Evolutionary conservation across 2,113 vertebrate species (phyloP).

Genomic region (Elgaria multicarinata): DNA sequence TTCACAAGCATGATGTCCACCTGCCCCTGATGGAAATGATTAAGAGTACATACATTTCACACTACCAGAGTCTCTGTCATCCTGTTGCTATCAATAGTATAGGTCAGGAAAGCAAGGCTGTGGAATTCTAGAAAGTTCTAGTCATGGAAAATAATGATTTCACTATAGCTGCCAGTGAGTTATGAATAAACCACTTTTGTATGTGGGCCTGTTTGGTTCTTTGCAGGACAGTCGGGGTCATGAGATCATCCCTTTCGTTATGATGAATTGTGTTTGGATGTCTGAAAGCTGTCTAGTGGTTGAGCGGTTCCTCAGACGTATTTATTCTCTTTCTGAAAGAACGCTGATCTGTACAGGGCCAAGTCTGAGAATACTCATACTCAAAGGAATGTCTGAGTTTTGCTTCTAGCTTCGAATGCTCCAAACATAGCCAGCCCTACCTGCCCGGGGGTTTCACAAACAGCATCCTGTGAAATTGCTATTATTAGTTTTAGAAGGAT

Average conservation of each 20-base stretch:
- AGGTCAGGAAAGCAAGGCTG: neutral
- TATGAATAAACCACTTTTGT: neutral
- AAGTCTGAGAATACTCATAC: conserved; percentile 25
- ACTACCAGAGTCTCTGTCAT: neutral
- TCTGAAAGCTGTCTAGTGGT: neutral
- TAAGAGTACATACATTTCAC: neutral
- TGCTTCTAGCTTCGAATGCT: neutral
- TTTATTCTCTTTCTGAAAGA: neutral
- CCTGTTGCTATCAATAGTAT: neutral
- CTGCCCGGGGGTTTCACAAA: conserved; percentile 22
- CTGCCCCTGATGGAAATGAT: neutral
- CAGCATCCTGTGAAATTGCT: conserved; percentile 8
- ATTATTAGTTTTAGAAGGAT: conserved; percentile 24
- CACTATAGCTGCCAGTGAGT: neutral
- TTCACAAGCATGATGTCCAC: neutral
- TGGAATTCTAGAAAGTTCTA: neutral
- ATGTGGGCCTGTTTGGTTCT: neutral
- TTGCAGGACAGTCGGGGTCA: neutral
- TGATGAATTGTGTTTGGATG: neutral
- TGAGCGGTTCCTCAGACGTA: neutral
- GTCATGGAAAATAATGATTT: neutral
- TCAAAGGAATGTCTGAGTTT: conserved; percentile 27
- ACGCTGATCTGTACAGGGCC: neutral
- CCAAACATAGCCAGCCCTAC: neutral
- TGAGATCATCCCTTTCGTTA: too few species aligned